Evolutionary conservation across 2,888 invertebrate genomes (phyloP), one percentile per base, ranked within the genome.

Genomic region (Eupeodes latifasciatus): DNA sequence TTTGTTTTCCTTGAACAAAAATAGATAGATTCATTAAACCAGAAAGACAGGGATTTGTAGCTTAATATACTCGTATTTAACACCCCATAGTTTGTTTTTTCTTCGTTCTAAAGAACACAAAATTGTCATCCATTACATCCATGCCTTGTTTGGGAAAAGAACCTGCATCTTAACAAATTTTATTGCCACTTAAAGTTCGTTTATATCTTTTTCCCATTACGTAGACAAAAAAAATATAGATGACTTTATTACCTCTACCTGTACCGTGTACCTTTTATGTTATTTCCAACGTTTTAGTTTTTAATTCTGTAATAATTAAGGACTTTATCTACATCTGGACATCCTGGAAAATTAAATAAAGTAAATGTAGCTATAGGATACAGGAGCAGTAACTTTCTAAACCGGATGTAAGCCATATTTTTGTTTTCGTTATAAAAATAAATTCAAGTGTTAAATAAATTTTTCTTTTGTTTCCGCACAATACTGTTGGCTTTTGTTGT

Each of bases 281-380:
- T 12, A 3, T 12, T 47, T 0, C 47, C 10, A 12, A 47, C 11
- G 11, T 5, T 51, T 6, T n/a, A 51, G 51, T 51, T 51, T 51
- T 51, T 51, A 1, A n/a, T n/a, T 5, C n/a, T 10, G 47, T 47
- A 11, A 12, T 47, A 47, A 47, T 55, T 19, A 49, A 55, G 10
- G 47, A 53, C 53, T n/a, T 34, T 14, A 14, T 27, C 16, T 53
- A 12, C 34, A 59, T 59, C 14, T 36, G 7, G 12, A 44, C 47
- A 47, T 64, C 44, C 19, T 44, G 19, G 44, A 12, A 64, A 64
- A 44, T 64, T 47, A 62, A 62, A 62, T 44, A 44, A 40, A 40
- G 40, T 36, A 7, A 36, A 36, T 36, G 5, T 36, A 36, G 36
- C 7, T 36, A 6, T 36, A 19, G 19, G 19, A 36, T 7, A 36